phyloP scores from a whole-genome alignment of 2,888 invertebrate species.

The Marasmarcha lunaedactyla region DNA sequence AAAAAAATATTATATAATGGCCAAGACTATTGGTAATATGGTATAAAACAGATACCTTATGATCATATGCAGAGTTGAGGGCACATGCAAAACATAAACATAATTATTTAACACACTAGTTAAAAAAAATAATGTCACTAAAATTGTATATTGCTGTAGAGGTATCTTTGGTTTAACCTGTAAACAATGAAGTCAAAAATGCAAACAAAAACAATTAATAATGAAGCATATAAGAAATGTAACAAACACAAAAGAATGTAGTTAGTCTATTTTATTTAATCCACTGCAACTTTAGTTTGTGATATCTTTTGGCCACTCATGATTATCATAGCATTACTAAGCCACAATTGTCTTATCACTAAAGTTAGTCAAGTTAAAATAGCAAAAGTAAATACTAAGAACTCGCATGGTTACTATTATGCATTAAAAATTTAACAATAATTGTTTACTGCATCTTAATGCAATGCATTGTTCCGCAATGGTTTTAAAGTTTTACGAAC shows the following conservation, averaged over 20 bases:
- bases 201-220: neutral
- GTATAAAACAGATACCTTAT: constrained; percentile 51
- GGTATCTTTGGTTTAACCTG: constrained; percentile 56
- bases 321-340: too few species aligned
- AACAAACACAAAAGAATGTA: too few species aligned
- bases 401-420: too few species aligned
- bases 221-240: too few species aligned
- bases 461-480: neutral
- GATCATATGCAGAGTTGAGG: constrained; percentile 61
- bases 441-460: neutral
- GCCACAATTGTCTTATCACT: too few species aligned
- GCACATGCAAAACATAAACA: constrained; percentile 61
- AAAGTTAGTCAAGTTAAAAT: too few species aligned
- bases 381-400: too few species aligned
- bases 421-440: too few species aligned
- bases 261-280: too few species aligned
- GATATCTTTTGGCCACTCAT: too few species aligned
- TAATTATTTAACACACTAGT: constrained; percentile 61
- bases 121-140: constrained; percentile 50
- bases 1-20: constrained; percentile 7
- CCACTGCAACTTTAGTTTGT: too few species aligned
- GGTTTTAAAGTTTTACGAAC: too few species aligned
- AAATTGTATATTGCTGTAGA: constrained; percentile 40
- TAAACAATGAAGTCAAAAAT: constrained; percentile 20
- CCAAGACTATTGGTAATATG: constrained; percentile 4